Conservation (phyloP, 2,888 invertebrate genomes). For the Drosophila kuntzei region DNA sequence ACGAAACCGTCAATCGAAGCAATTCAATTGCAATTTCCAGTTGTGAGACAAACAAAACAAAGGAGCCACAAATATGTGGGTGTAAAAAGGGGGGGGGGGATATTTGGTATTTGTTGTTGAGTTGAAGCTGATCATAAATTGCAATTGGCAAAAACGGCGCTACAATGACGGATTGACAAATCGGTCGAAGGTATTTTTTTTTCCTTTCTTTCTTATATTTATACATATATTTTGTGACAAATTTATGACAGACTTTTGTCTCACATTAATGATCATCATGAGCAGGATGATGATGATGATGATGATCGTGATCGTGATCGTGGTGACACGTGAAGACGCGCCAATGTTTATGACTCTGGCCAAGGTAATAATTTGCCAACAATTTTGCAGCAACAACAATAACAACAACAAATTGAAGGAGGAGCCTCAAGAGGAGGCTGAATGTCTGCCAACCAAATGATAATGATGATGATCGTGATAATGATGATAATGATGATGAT, state of each 20-base stretch:
- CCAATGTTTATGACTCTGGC: slow-evolving; percentile 73
- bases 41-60: slow-evolving; percentile 44
- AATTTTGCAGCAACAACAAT: slow-evolving; percentile 49
- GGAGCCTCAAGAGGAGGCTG: slow-evolving; percentile 31
- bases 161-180: slow-evolving; percentile 80
- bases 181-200: slow-evolving; percentile 36
- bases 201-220: not conserved
- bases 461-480: slow-evolving; percentile 20
- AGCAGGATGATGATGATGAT: slow-evolving; percentile 4
- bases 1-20: slow-evolving; percentile 55
- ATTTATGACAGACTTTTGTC: slow-evolving; percentile 78
- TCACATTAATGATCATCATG: slow-evolving; percentile 25
- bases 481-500: slow-evolving; percentile 56
- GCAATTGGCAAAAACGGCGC: slow-evolving; percentile 67
- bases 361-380: slow-evolving; percentile 81
- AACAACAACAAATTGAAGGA: slow-evolving; percentile 1
- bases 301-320: slow-evolving; percentile 35
- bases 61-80: slow-evolving; percentile 53
- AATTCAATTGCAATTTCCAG: slow-evolving; percentile 61
- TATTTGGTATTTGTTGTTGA: slow-evolving; percentile 24
- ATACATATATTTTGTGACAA: slow-evolving; percentile 64
- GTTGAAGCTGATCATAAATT: slow-evolving; percentile 63
- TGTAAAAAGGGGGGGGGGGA: slow-evolving; percentile 8
- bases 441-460: slow-evolving; percentile 21
- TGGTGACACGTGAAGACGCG: slow-evolving; percentile 76